A percentile compares a stretch with the other conserved stretches of the same genome.
phyloP scores from a whole-genome alignment of 2,888 invertebrate species.

The Drosophila paracracens region DNA sequence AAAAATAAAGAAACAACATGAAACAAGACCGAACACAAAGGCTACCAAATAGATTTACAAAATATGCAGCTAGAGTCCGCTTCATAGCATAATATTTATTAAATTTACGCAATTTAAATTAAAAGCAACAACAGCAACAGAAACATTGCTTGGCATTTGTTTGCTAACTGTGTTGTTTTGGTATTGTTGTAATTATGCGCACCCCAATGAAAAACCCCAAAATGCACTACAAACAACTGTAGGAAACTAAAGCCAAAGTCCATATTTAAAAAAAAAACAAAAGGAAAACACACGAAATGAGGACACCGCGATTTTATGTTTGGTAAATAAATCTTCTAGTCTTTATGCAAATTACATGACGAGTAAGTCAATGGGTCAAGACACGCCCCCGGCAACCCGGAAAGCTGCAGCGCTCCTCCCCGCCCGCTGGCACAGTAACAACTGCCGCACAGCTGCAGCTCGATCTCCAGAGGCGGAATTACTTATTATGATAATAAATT shows the following conservation, averaged over 20 bases:
- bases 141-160: conserved; percentile 59
- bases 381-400: conserved; percentile 39
- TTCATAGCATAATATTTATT: conserved; percentile 73
- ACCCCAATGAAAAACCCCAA: conserved; percentile 34
- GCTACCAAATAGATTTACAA: conserved; percentile 59
- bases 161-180: conserved; percentile 63
- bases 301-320: not conserved
- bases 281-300: conserved; percentile 8
- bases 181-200: conserved; percentile 71
- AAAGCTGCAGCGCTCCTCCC: conserved; percentile 17
- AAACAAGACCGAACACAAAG: conserved; percentile 46
- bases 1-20: conserved; percentile 30
- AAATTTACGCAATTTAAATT: conserved; percentile 79
- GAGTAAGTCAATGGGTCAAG: conserved; percentile 76
- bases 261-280: conserved; percentile 9
- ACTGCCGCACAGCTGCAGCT: conserved; percentile 34
- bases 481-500: conserved; percentile 72
- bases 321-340: conserved; percentile 25
- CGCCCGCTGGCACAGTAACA: conserved; percentile 5
- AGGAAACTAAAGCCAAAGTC: conserved; percentile 34
- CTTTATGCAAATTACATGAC: conserved; percentile 43
- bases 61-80: conserved; percentile 53
- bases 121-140: conserved; percentile 34
- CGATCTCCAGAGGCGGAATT: conserved; percentile 69
- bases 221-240: not conserved